Evolutionary conservation across 2,797 vertebrate genomes (phyloP).

Genomic region (Danio jaintianensis): DNA sequence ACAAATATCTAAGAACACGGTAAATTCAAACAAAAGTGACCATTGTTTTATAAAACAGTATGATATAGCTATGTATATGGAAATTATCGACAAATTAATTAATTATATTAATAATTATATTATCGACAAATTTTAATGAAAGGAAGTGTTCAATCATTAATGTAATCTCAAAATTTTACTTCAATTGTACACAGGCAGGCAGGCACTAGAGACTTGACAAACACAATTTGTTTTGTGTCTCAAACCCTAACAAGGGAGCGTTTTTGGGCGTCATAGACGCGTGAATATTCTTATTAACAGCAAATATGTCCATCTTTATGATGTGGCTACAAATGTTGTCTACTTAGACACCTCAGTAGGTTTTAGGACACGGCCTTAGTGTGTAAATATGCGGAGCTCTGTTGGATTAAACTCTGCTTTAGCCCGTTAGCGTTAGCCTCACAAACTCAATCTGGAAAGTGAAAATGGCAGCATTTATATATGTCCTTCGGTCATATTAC

Average conservation of each 20-base stretch:
- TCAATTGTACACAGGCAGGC: background rate
- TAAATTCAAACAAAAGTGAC: background rate
- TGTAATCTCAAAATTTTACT: no score
- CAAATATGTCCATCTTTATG: background rate
- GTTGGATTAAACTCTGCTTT: slow-evolving; percentile 11
- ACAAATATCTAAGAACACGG: background rate
- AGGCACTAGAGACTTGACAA: background rate
- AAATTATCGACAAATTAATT: no score
- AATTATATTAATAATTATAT: no score
- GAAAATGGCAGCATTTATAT: background rate
- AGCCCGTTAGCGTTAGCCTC: slow-evolving; percentile 38
- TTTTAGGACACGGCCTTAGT: background rate
- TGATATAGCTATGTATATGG: background rate
- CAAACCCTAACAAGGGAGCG: background rate
- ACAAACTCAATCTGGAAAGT: background rate
- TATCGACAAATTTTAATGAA: background rate
- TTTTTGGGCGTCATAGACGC: background rate
- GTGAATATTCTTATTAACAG: background rate
- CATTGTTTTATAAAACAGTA: no score
- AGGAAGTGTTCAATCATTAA: background rate
- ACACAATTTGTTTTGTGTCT: background rate
- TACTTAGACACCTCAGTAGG: background rate
- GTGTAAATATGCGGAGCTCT: background rate
- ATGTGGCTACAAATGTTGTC: background rate
- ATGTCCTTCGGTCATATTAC: background rate